phyloP scores from a whole-genome alignment of 2,797 vertebrate species.

The Holocentrus rufus region DNA sequence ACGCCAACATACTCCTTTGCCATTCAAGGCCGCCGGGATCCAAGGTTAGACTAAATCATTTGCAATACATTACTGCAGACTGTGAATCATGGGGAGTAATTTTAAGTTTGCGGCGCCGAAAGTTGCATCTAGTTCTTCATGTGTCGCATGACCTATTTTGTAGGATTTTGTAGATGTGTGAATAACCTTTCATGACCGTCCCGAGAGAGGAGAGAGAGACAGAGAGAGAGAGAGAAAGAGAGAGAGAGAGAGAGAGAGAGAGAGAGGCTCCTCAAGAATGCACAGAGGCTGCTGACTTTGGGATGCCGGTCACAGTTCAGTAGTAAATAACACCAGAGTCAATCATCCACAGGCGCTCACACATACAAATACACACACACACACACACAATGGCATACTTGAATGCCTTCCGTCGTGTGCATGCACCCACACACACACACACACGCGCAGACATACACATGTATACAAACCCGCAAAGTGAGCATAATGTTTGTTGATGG shows the following conservation, averaged over 20 bases:
- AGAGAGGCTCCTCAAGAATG: constrained; percentile 47
- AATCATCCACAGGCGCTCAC: constrained; percentile 63
- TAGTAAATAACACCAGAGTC: constrained; percentile 77
- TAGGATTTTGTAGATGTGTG: constrained; percentile 49
- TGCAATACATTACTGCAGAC: neutral
- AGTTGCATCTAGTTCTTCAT: constrained; percentile 12
- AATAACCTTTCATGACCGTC: constrained; percentile 66
- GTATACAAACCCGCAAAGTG: constrained; percentile 36
- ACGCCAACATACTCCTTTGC: neutral
- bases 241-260: constrained; percentile 12
- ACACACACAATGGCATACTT: constrained; percentile 29
- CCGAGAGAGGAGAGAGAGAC: neutral
- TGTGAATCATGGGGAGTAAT: neutral
- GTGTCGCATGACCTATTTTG: constrained; percentile 40
- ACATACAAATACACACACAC: constrained; percentile 44
- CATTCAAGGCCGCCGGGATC: neutral
- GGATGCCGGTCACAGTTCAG: constrained; percentile 73
- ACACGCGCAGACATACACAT: constrained; percentile 11
- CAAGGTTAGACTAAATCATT: constrained; percentile 8
- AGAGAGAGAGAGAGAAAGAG: neutral
- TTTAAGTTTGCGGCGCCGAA: constrained; percentile 14
- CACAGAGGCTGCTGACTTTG: constrained; percentile 50
- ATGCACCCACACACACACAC: constrained; percentile 28
- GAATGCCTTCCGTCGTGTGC: constrained; percentile 56
- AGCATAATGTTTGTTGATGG: constrained; percentile 73